These are phyloP conservation scores for Pyrocephalus nanus DNA, from an alignment of 2,797 vertebrate genomes.

Conservation along the genomic window DNA sequence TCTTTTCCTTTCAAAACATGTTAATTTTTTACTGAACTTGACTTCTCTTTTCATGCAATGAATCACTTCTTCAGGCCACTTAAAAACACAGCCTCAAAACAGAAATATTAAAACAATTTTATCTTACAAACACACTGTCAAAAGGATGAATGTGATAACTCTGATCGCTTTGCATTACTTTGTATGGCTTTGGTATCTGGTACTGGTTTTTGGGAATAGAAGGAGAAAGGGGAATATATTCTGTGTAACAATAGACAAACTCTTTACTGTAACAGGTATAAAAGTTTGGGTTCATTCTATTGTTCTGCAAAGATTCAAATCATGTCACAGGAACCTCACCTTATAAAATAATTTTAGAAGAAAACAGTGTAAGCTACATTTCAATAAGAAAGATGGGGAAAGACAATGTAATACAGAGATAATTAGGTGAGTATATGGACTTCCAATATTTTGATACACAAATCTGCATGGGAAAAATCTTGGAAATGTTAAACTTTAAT, in stretches of 20 bases:
- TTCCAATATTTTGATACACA: neutral
- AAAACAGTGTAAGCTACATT: neutral
- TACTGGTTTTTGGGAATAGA: neutral
- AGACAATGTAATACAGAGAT: neutral
- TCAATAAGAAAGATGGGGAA: neutral
- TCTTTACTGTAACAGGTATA: neutral
- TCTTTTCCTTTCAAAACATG: neutral
- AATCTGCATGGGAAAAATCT: neutral
- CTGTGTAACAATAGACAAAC: neutral
- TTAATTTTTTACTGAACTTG: neutral
- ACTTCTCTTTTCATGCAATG: neutral
- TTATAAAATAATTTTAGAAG: neutral
- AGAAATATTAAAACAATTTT: conserved; percentile 9
- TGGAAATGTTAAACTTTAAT: neutral
- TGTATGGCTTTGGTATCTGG: neutral
- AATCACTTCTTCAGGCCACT: neutral
- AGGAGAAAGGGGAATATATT: neutral
- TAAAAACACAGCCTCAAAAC: neutral
- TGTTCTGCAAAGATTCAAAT: neutral
- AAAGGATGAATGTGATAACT: neutral
- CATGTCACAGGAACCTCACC: neutral
- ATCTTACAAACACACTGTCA: neutral
- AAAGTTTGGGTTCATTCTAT: neutral
- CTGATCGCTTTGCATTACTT: neutral
- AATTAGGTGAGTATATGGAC: rapidly evolving